phyloP scores from a whole-genome alignment of 2,888 invertebrate genomes.

The Molorchus minor region DNA sequence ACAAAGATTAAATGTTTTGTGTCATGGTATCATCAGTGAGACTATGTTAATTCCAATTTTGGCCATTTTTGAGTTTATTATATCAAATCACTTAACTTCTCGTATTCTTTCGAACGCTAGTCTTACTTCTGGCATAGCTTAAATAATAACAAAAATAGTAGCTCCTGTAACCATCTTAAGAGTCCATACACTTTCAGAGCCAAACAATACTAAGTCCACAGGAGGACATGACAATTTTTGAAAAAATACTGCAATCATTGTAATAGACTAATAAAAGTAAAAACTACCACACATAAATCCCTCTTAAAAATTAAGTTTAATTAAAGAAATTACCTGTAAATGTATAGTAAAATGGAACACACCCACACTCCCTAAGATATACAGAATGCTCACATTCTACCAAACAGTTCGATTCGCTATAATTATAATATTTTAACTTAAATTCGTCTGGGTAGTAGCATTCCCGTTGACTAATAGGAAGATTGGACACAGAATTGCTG shows the following conservation, averaged over 20 bases:
- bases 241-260: not conserved
- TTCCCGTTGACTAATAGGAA: constrained; percentile 49
- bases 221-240: not conserved
- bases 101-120: no score
- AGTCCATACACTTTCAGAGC: no score
- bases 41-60: no score
- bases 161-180: no score
- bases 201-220: not conserved
- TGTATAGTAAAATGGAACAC: constrained; percentile 53
- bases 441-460: constrained; percentile 48
- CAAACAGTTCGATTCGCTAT: constrained; percentile 55
- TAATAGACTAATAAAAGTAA: not conserved
- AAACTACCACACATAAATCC: not conserved
- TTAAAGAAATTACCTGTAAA: constrained; percentile 36
- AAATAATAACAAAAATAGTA: no score
- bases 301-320: not conserved
- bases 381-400: constrained; percentile 48
- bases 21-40: no score
- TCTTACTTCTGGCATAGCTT: no score
- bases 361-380: constrained; percentile 49
- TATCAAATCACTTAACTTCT: no score
- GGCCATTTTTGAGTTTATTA: no score
- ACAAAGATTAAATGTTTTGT: no score
- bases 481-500: constrained; percentile 43
- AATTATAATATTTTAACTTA: constrained; percentile 49